Percentiles rank a stretch among this genome's conserved stretches.
These are phyloP conservation scores for Saccopteryx leptura DNA, from an alignment of 2,113 vertebrate species.

Conservation along the genomic window DNA sequence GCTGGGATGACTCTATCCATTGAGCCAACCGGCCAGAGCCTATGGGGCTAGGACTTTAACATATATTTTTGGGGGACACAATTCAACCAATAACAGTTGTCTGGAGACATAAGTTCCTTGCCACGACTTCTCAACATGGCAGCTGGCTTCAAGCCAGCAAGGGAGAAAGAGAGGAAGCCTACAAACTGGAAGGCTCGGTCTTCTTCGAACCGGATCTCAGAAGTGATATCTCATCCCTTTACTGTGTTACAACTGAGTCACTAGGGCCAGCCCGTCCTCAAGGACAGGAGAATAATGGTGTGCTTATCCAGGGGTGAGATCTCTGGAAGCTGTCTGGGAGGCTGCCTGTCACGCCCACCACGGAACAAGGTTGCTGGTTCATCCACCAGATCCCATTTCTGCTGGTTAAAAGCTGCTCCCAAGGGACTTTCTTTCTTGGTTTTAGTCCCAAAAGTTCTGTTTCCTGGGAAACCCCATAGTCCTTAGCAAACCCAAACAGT, in stretches of 20 bases:
- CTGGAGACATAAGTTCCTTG: neutral
- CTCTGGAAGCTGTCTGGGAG: neutral
- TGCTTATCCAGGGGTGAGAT: neutral
- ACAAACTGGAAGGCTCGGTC: neutral
- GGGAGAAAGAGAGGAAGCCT: conserved; percentile 10
- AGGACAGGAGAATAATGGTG: neutral
- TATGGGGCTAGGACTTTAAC: neutral
- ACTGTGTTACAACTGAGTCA: neutral
- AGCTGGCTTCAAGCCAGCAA: neutral
- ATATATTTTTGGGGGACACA: neutral
- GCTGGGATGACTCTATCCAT: no score
- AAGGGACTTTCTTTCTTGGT: neutral
- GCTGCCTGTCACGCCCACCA: no score
- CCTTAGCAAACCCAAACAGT: neutral
- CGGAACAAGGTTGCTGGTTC: neutral
- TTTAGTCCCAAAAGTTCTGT: neutral
- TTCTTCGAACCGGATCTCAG: conserved; percentile 20
- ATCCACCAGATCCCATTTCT: neutral
- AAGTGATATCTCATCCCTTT: neutral
- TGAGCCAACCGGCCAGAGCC: neutral
- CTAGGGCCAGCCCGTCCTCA: neutral
- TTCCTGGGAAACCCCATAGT: conserved; percentile 16
- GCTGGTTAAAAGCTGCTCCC: neutral
- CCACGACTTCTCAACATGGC: neutral
- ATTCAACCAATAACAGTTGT: neutral